Conservation (phyloP, 1,140 invertebrate species). For the Nephila pilipes region DNA sequence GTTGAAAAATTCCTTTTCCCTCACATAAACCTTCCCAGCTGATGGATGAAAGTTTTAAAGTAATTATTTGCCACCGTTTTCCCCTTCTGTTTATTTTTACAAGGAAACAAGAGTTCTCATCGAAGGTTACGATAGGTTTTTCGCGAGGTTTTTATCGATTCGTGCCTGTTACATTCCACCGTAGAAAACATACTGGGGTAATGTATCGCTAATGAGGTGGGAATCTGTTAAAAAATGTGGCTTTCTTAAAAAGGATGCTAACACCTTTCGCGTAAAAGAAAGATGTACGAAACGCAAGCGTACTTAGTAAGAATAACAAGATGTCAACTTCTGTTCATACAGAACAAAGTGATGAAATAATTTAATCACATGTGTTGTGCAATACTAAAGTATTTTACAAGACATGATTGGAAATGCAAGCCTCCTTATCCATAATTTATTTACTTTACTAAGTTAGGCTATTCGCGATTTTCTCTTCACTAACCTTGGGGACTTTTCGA, state of each 20-base stretch:
- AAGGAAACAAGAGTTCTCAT: constrained; percentile 3
- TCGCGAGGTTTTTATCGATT: constrained; percentile 1
- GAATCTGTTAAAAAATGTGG: not conserved
- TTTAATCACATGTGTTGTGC: no score
- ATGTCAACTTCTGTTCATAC: no score
- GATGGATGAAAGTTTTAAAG: constrained; percentile 74
- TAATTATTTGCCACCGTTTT: constrained; percentile 62
- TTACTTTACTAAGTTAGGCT: no score
- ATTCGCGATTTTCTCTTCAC: no score
- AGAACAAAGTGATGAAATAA: no score
- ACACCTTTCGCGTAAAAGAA: no score
- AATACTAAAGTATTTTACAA: no score
- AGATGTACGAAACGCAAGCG: no score
- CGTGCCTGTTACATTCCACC: not conserved
- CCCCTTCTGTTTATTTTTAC: constrained; percentile 38
- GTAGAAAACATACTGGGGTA: not conserved
- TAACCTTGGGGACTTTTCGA: no score
- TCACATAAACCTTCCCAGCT: constrained; percentile 20
- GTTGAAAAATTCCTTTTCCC: constrained; percentile 66
- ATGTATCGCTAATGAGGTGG: not conserved
- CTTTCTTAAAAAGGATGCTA: not conserved
- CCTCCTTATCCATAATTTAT: no score
- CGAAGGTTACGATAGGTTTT: not conserved
- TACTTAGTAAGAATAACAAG: no score
- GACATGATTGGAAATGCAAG: no score